Percentiles rank a stretch among this genome's conserved stretches.
Evolutionary conservation across 2,113 vertebrate species (phyloP).

Genomic region (Serinus canaria): DNA sequence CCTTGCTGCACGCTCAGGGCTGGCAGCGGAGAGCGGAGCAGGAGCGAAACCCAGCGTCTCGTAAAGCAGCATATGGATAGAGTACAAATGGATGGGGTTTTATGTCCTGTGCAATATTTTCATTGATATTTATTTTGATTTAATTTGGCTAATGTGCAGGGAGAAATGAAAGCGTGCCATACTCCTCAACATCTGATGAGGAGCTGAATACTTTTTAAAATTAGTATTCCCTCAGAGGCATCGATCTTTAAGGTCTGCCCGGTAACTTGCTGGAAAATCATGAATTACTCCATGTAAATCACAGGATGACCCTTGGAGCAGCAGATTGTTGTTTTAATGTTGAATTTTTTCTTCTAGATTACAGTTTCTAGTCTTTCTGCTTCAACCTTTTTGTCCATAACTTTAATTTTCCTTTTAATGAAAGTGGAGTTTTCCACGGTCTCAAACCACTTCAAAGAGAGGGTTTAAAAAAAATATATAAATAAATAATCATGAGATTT

Average conservation of each 20-base stretch:
- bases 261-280: slow-evolving; percentile 32
- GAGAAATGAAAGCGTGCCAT: slow-evolving; percentile 1
- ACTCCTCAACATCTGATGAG: slow-evolving; percentile 41
- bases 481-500: neutral
- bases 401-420: neutral
- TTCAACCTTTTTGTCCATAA: neutral
- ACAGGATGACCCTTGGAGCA: neutral
- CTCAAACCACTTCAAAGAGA: neutral
- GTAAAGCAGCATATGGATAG: slow-evolving; percentile 56
- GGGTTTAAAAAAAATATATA: fast-evolving
- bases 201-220: slow-evolving; percentile 31
- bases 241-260: slow-evolving; percentile 18
- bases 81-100: slow-evolving; percentile 41
- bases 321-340: neutral
- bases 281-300: slow-evolving; percentile 18
- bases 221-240: slow-evolving; percentile 26
- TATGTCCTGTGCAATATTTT: slow-evolving; percentile 63
- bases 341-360: neutral
- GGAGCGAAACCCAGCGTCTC: slow-evolving; percentile 9
- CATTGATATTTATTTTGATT: slow-evolving; percentile 66
- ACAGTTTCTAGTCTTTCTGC: neutral
- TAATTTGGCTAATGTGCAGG: slow-evolving; percentile 62
- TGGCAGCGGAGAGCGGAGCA: slow-evolving; percentile 14
- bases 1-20: neutral
- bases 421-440: neutral